A percentile compares a stretch with the other conserved stretches of the same genome.
Conservation (phyloP, 2,888 invertebrate species). For the Isotomurus palustris region DNA sequence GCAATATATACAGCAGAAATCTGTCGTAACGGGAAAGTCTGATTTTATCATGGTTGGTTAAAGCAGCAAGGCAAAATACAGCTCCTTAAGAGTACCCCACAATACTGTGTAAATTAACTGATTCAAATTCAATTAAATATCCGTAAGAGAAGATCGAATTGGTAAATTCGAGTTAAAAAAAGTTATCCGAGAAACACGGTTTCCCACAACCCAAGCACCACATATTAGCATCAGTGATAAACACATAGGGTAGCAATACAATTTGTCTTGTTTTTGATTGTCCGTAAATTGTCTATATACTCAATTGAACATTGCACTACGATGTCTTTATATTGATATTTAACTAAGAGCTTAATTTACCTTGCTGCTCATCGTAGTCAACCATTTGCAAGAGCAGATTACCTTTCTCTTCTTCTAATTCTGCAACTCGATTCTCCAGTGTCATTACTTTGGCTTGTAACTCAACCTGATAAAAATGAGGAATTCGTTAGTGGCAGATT, state of each 20-base stretch:
- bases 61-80: conserved; percentile 37
- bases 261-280: too few relatives aligned
- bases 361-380: conserved; percentile 69
- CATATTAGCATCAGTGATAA: too few relatives aligned
- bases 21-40: too few relatives aligned
- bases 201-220: neutral
- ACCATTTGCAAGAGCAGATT: conserved; percentile 80
- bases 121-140: too few relatives aligned
- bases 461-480: conserved; percentile 26
- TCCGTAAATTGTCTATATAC: neutral
- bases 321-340: too few relatives aligned
- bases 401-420: conserved; percentile 86
- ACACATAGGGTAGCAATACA: neutral
- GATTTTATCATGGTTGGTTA: too few relatives aligned
- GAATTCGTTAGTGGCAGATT: neutral
- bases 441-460: conserved; percentile 27
- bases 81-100: conserved; percentile 33
- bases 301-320: too few relatives aligned
- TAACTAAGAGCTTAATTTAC: conserved; percentile 50
- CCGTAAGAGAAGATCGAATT: too few relatives aligned
- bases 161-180: neutral
- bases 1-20: too few relatives aligned
- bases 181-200: neutral
- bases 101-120: too few relatives aligned
- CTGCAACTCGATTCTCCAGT: conserved; percentile 57